Conservation (phyloP, 2,888 invertebrate species). For the Tachystola acroxantha region DNA sequence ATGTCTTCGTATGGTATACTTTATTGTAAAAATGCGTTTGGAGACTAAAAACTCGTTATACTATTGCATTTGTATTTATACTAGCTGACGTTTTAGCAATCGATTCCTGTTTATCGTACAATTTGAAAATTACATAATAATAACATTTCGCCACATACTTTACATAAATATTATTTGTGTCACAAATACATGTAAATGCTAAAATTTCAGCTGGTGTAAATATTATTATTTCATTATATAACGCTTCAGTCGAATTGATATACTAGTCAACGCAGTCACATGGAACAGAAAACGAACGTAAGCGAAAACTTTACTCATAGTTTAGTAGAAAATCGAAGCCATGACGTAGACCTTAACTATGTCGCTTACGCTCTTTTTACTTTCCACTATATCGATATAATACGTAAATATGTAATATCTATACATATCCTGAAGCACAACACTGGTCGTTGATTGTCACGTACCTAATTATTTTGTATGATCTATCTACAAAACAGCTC, state of each 20-base stretch:
- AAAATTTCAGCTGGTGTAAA: conserved; percentile 20
- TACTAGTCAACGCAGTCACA: conserved; percentile 39
- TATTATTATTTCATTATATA: conserved; percentile 20
- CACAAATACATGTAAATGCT: too few species aligned
- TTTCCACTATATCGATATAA: conserved; percentile 6
- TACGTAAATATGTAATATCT: conserved; percentile 20
- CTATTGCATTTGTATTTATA: conserved; percentile 47
- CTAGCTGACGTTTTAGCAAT: neutral
- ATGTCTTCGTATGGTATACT: conserved; percentile 20
- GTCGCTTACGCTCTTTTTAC: neutral
- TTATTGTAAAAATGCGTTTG: conserved; percentile 17
- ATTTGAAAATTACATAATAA: too few species aligned
- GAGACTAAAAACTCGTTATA: conserved; percentile 26
- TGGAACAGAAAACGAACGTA: conserved; percentile 12
- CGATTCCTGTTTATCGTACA: too few species aligned
- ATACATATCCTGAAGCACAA: conserved; percentile 45
- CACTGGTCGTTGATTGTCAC: conserved; percentile 26
- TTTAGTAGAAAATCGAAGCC: too few species aligned
- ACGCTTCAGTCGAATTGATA: conserved; percentile 34
- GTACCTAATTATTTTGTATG: conserved; percentile 31
- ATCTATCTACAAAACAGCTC: conserved; percentile 29
- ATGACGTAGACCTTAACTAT: too few species aligned
- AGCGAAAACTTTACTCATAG: neutral
- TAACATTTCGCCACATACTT: too few species aligned
- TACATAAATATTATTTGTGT: too few species aligned